These are phyloP conservation scores for Lytechinus variegatus DNA, from an alignment of 35 echinoderm and acorn worm genomes.

Conservation along the genomic window DNA sequence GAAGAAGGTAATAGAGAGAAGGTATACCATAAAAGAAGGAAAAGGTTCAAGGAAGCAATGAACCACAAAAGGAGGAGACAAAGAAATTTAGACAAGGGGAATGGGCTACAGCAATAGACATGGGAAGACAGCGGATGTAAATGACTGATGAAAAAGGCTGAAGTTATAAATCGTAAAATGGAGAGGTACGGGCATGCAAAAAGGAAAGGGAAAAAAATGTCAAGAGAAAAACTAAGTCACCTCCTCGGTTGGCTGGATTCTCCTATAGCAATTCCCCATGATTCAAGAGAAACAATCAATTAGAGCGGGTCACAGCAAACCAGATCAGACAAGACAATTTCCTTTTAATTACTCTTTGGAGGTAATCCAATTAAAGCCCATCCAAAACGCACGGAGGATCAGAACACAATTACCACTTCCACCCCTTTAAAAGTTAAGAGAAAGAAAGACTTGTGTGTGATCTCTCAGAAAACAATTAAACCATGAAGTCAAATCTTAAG, in stretches of 20 bases:
- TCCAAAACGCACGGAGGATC: neutral
- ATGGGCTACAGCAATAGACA: too few species aligned
- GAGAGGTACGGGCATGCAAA: neutral
- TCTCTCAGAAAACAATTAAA: neutral
- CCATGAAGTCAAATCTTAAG: neutral
- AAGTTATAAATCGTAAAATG: neutral
- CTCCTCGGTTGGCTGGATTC: neutral
- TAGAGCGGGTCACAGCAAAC: neutral
- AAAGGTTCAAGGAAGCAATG: too few species aligned
- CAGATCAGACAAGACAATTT: neutral
- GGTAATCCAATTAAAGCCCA: neutral
- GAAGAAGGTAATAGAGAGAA: neutral
- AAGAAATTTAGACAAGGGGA: too few species aligned
- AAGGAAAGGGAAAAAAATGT: neutral
- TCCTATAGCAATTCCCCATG: constrained; percentile 42
- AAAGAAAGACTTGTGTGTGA: neutral
- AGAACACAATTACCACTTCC: neutral
- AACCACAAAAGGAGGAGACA: too few species aligned
- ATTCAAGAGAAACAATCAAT: neutral
- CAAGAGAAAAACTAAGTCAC: neutral
- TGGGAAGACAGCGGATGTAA: neutral
- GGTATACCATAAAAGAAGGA: neutral
- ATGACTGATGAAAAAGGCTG: neutral
- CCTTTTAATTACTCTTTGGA: neutral
- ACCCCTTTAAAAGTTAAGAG: neutral